Evolutionary conservation across 2,888 invertebrate species (phyloP), one percentile per base, ranked within the genome.

Genomic region (Oxycera nigricornis): DNA sequence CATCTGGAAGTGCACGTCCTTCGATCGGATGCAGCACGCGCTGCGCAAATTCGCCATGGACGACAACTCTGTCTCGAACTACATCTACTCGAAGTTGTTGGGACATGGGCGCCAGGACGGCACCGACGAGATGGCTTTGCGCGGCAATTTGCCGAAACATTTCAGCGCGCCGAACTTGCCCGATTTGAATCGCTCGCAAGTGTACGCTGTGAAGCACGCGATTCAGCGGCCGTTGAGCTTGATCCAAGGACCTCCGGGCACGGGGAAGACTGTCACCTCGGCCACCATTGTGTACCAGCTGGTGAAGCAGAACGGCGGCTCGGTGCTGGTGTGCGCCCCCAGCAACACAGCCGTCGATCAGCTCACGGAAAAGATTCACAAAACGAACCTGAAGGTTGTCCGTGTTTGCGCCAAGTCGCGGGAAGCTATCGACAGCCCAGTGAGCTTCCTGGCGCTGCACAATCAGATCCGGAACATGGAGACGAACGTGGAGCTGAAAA

Each of bases 341-440:
- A 97, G 97, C 76, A 99, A 99, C 86, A 99, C 98, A 1, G 99
- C 99, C 26, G 99, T 99, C 0, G 99, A 99, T 85, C 99, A 99
- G 82, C 88, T 99, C 20, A 98, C 99, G 0, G 98, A 98, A 85
- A 99, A 99, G 86, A 98, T 99, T 73, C 98, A 99, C 85, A 90
- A 93, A 78, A 98, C 98, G 4, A 98, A 98, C 62, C 88, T 99
- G 50, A 98, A 97, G 86, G 88, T 88, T 2, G 97, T 99, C 1
- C 89, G 99, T 0, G 89, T 99, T 9, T 98, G 98, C 86, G 98
- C 99, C 31, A 98, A 99, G 85, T 97, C 97, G 0, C 90, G 99
- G 31, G 99, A 99, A 84, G 97, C 98, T 0, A 96, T 99, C 81
- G 98, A 98, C 82, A 98, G 98, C 0, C 96, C 97, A 0, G 98